These are phyloP conservation scores for Sphaerophoria rueppellii DNA, from an alignment of 2,888 invertebrate genomes.

Conservation along the genomic window DNA sequence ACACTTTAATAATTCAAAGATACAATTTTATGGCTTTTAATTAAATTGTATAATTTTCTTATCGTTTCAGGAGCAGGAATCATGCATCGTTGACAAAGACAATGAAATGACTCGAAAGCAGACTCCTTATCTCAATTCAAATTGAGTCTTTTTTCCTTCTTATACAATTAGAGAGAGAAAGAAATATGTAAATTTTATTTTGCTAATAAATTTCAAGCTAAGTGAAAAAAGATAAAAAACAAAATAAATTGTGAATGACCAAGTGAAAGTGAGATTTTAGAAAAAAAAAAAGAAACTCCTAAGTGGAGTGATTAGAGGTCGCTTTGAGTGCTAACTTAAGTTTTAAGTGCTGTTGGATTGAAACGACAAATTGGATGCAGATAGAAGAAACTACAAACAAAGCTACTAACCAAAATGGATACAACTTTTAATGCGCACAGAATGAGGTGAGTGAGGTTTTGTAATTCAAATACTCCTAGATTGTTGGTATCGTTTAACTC, in stretches of 20 bases:
- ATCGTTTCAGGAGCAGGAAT: constrained; percentile 27
- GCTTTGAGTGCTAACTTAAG: background rate
- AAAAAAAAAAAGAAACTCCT: background rate
- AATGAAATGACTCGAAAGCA: background rate
- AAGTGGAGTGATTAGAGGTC: constrained; percentile 1
- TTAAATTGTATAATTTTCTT: constrained; percentile 32
- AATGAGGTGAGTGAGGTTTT: constrained; percentile 65
- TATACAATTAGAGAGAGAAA: too few species aligned
- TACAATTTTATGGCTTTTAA: constrained; percentile 14
- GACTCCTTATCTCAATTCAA: constrained; percentile 6
- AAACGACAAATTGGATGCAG: constrained; percentile 59
- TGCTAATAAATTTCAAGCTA: constrained; percentile 25
- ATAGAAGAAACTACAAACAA: constrained; percentile 13
- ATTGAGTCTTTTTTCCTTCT: background rate
- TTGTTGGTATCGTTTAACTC: constrained; percentile 8
- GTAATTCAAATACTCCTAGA: background rate
- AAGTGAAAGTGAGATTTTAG: constrained; percentile 59
- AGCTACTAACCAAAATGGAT: constrained; percentile 48
- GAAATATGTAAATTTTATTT: constrained; percentile 6
- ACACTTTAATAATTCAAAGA: constrained; percentile 9
- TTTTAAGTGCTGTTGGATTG: constrained; percentile 35
- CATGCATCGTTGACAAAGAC: constrained; percentile 1
- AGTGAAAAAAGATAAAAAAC: constrained; percentile 4
- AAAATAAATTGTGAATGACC: constrained; percentile 50
- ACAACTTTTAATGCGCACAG: constrained; percentile 52